These are phyloP conservation scores for Pantelozetes paolii DNA, from an alignment of 2,888 invertebrate genomes.

Conservation along the genomic window DNA sequence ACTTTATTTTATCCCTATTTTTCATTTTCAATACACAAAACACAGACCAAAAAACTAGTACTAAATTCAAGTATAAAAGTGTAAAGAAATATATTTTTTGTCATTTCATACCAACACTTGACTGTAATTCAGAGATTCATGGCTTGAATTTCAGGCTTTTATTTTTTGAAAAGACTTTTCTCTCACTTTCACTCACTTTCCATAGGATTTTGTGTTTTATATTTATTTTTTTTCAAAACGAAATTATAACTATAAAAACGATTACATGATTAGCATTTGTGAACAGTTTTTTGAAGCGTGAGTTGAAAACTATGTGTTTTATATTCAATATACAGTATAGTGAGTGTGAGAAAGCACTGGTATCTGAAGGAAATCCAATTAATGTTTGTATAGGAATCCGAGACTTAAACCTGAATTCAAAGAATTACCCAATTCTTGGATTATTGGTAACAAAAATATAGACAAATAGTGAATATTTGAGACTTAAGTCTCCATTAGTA, in stretches of 20 bases:
- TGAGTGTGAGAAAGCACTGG: too few relatives aligned
- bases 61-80: too few relatives aligned
- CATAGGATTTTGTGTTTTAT: not conserved
- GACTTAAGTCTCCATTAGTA: slow-evolving; percentile 5
- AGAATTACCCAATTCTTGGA: too few relatives aligned
- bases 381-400: not conserved
- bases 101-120: too few relatives aligned
- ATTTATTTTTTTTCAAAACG: slow-evolving; percentile 2
- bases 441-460: too few relatives aligned
- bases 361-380: not conserved
- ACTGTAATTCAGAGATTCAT: not conserved
- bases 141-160: not conserved
- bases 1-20: too few relatives aligned
- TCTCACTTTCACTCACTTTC: not conserved
- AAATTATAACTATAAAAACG: slow-evolving; percentile 10
- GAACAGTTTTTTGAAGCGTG: slow-evolving; percentile 5
- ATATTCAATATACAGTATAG: not conserved
- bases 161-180: not conserved
- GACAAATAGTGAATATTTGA: too few relatives aligned
- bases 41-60: not conserved
- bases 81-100: too few relatives aligned
- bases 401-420: too few relatives aligned
- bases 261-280: slow-evolving; percentile 1
- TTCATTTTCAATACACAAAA: not conserved
- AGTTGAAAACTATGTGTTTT: not conserved